Conservation (phyloP, 2,797 vertebrate species). For the Miichthys miiuy region DNA sequence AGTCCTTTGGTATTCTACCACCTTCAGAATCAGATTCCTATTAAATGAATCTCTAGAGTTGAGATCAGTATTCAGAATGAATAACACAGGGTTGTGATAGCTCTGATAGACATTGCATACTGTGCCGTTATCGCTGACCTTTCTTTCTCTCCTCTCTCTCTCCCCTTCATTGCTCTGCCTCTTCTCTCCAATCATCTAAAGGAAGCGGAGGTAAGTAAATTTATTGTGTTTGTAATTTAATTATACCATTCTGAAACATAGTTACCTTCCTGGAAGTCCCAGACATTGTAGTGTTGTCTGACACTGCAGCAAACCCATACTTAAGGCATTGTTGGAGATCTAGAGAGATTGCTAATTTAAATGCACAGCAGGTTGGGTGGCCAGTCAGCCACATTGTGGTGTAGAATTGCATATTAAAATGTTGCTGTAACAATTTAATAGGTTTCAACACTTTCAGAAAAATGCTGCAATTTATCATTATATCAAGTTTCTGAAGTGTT, state of each 20-base stretch:
- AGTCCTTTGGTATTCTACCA: slow-evolving; percentile 53
- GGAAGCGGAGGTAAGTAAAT: slow-evolving; percentile 96
- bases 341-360: slow-evolving; percentile 45
- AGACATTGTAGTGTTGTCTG: slow-evolving; percentile 11
- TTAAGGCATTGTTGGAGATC: slow-evolving; percentile 26
- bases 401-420: slow-evolving; percentile 55
- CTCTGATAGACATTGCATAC: slow-evolving; percentile 65
- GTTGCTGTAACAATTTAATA: slow-evolving; percentile 3
- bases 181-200: slow-evolving; percentile 87
- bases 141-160: slow-evolving; percentile 72
- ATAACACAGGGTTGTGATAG: slow-evolving; percentile 63
- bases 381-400: slow-evolving; percentile 30
- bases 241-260: slow-evolving; percentile 16
- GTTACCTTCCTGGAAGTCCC: slow-evolving; percentile 5
- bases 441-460: slow-evolving; percentile 11
- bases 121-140: slow-evolving; percentile 78
- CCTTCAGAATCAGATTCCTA: slow-evolving; percentile 62
- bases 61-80: slow-evolving; percentile 72
- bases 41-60: slow-evolving; percentile 64
- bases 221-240: slow-evolving; percentile 46
- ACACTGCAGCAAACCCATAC: neutral
- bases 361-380: slow-evolving; percentile 42
- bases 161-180: slow-evolving; percentile 40
- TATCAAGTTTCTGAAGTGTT: neutral
- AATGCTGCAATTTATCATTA: neutral